Conservation (phyloP, 2,113 vertebrate species). For the Ammodytes marinus region DNA sequence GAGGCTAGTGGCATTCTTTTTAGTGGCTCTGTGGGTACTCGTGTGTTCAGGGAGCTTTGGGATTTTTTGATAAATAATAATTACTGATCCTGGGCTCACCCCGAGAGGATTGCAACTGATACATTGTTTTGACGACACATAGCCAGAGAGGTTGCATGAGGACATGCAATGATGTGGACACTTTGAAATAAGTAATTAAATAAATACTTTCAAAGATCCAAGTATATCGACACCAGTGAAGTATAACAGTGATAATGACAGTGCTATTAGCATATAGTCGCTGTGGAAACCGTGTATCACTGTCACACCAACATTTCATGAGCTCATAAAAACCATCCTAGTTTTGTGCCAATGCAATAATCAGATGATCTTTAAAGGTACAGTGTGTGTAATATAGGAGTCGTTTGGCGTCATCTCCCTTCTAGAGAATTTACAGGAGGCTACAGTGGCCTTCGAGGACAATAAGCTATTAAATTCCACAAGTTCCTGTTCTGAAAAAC, state of each 20-base stretch:
- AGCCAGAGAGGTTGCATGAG: neutral
- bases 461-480: too few relatives aligned
- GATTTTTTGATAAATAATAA: conserved; percentile 58
- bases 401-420: too few relatives aligned
- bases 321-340: neutral
- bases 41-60: conserved; percentile 20
- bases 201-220: neutral
- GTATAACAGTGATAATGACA: neutral
- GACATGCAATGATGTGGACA: too few relatives aligned
- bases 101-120: conserved; percentile 19
- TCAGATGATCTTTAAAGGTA: too few relatives aligned
- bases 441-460: too few relatives aligned
- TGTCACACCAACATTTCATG: neutral
- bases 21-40: conserved; percentile 35
- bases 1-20: conserved; percentile 45
- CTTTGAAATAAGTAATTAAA: neutral
- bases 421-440: too few relatives aligned
- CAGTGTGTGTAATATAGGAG: too few relatives aligned
- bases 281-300: neutral
- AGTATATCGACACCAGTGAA: neutral
- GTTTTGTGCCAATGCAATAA: neutral
- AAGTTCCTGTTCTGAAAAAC: too few relatives aligned
- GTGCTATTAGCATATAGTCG: neutral
- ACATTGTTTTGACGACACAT: conserved; percentile 9
- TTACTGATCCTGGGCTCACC: conserved; percentile 41